These are phyloP conservation scores for Troilus luridus DNA, from an alignment of 2,888 invertebrate species.

Conservation along the genomic window DNA sequence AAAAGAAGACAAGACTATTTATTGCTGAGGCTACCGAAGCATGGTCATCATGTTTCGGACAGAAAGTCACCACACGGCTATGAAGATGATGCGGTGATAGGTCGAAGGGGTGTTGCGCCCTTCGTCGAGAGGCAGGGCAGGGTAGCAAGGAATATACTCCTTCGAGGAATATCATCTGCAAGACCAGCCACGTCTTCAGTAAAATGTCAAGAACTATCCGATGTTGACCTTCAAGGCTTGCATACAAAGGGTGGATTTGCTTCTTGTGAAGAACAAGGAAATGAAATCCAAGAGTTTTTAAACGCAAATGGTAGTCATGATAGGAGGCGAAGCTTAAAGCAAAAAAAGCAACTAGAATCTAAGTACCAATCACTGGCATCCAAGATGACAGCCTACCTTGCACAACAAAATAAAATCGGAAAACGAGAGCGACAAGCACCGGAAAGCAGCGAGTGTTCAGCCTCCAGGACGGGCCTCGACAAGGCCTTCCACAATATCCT, in stretches of 20 bases:
- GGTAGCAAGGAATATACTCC: neutral
- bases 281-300: neutral
- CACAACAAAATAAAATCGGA: neutral
- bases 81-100: neutral
- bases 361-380: neutral
- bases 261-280: neutral
- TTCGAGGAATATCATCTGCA: neutral
- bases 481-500: conserved; percentile 13
- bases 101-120: too few species aligned
- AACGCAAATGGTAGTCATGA: neutral
- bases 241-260: too few species aligned
- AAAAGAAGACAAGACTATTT: neutral
- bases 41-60: neutral
- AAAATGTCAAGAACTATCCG: neutral
- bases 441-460: neutral
- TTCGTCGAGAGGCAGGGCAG: neutral
- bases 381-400: neutral
- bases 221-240: neutral
- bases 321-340: neutral
- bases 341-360: neutral
- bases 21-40: neutral
- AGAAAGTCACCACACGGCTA: neutral
- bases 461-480: neutral
- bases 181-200: neutral
- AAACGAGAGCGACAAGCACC: neutral